Conservation (phyloP, 2,888 invertebrate genomes). For the Elgonia sp. region DNA sequence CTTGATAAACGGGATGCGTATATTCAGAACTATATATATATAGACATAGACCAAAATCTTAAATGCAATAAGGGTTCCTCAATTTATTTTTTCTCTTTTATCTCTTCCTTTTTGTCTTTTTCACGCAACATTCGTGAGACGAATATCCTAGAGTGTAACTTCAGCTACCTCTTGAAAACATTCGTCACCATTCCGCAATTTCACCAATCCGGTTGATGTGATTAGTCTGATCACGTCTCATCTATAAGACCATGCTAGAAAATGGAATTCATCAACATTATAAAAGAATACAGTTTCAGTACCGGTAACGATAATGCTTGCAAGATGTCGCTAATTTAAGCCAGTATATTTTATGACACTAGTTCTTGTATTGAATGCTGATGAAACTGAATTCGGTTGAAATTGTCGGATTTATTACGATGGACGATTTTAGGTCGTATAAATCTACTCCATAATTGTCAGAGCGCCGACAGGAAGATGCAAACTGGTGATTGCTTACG, state of each 20-base stretch:
- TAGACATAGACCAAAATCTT: constrained; percentile 39
- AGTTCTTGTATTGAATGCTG: constrained; percentile 22
- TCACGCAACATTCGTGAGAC: constrained; percentile 41
- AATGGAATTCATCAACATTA: constrained; percentile 47
- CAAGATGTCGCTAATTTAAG: constrained; percentile 45
- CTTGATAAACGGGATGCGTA: too few relatives aligned
- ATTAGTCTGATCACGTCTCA: constrained; percentile 68
- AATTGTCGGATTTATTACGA: constrained; percentile 15
- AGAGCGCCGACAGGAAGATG: not conserved
- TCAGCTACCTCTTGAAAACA: constrained; percentile 47
- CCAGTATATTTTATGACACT: constrained; percentile 6
- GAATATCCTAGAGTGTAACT: constrained; percentile 49
- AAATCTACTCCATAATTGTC: too few relatives aligned
- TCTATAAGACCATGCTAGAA: constrained; percentile 44
- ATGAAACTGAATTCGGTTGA: constrained; percentile 9
- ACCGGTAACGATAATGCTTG: constrained; percentile 42
- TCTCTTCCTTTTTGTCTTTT: not conserved
- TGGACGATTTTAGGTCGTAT: not conserved
- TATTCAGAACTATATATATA: too few relatives aligned
- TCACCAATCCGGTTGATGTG: constrained; percentile 54
- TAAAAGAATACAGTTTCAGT: constrained; percentile 24
- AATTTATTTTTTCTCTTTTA: constrained; percentile 28
- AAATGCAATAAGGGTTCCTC: constrained; percentile 56
- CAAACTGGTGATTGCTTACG: not conserved
- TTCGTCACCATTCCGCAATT: constrained; percentile 46